Evolutionary conservation across 2,113 vertebrate species (phyloP).

Genomic region (Epinephelus lanceolatus): DNA sequence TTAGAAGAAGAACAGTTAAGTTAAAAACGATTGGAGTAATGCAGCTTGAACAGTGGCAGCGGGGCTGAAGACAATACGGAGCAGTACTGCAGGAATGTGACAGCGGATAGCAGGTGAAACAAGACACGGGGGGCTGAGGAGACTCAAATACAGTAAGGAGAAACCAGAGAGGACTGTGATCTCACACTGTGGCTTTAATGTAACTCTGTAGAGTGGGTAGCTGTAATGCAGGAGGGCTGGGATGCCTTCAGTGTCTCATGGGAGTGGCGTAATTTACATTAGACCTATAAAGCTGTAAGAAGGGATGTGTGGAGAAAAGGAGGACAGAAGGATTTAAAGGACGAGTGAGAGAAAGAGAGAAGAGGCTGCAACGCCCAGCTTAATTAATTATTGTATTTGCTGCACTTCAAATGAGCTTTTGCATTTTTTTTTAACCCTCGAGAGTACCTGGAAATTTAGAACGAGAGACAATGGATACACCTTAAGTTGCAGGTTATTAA

Average conservation of each 20-base stretch:
- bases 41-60: background rate
- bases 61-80: background rate
- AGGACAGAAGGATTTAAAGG: background rate
- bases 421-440: background rate
- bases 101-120: conserved; percentile 47
- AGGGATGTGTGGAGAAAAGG: background rate
- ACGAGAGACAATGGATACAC: background rate
- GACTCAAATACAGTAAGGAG: conserved; percentile 37
- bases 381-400: background rate
- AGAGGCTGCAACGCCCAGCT: background rate
- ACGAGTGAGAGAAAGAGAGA: background rate
- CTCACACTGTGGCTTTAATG: conserved; percentile 46
- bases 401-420: background rate
- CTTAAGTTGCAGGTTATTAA: background rate
- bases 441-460: background rate
- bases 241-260: conserved; percentile 49
- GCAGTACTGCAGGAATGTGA: background rate
- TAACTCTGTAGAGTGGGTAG: conserved; percentile 31
- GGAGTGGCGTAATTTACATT: conserved; percentile 59
- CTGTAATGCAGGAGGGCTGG: conserved; percentile 24
- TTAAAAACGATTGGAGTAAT: conserved; percentile 28
- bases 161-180: conserved; percentile 33
- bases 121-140: background rate
- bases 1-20: conserved; percentile 14
- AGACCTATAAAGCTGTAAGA: conserved; percentile 45